These are phyloP conservation scores for Mya arenaria DNA, from an alignment of 1,140 invertebrate genomes.

Conservation along the genomic window DNA sequence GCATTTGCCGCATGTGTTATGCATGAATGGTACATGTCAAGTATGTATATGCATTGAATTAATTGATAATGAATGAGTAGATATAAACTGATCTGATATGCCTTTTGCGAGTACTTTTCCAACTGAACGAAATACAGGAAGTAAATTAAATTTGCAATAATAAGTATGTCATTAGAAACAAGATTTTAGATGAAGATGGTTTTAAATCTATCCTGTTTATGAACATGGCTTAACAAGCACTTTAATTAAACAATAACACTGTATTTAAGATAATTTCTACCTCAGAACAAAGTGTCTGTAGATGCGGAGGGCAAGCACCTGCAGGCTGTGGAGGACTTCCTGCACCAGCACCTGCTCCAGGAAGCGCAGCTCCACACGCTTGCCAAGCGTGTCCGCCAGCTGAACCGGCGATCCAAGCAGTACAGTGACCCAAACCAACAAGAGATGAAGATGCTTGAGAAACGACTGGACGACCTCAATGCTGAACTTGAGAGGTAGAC, in stretches of 20 bases:
- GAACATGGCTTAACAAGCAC: background rate
- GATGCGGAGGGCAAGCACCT: conserved; percentile 95
- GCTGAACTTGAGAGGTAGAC: conserved; percentile 86
- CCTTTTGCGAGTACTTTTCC: too few relatives aligned
- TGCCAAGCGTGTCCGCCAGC: conserved; percentile 83
- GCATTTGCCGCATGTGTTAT: too few relatives aligned
- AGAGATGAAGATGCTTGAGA: conserved; percentile 86
- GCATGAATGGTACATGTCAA: too few relatives aligned
- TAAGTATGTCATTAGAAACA: too few relatives aligned
- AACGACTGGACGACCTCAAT: conserved; percentile 88
- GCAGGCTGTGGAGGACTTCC: conserved; percentile 94
- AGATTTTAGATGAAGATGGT: too few relatives aligned
- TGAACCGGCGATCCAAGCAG: conserved; percentile 79
- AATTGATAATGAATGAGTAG: too few relatives aligned
- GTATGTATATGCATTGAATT: too few relatives aligned
- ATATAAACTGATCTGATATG: too few relatives aligned
- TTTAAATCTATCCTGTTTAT: too few relatives aligned
- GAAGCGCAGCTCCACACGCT: conserved; percentile 88
- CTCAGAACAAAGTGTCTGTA: conserved; percentile 79
- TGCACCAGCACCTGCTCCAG: conserved; percentile 95
- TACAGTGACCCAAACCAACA: conserved; percentile 82
- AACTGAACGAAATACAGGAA: too few relatives aligned
- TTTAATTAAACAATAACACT: background rate
- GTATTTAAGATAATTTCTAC: background rate
- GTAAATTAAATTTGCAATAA: too few relatives aligned